Evolutionary conservation across 92 coral and sea anemone genomes (phyloP), one percentile per base, ranked within the genome.

Genomic region (Porites rus): DNA sequence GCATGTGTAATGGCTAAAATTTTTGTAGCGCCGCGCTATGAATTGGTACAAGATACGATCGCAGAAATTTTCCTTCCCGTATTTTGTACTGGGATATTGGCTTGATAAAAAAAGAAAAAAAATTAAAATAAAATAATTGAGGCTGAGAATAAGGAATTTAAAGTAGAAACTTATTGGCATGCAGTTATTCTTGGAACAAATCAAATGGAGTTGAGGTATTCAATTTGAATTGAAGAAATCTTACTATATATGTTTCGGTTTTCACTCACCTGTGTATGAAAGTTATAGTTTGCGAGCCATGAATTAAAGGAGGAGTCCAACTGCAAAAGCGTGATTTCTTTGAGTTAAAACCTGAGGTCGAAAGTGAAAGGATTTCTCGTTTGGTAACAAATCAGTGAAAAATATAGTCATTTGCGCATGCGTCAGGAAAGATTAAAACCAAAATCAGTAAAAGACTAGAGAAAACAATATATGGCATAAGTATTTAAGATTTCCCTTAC

Each of bases 391-490:
- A 14, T 4, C 54, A 24, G 17, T 3, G 54, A 12, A 19, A 51
- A 72, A 24, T 8, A 7, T 14, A 10, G 10, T 2, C 78, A 18
- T 20, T 14, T 19, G 75, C 86, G 77, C 86, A 70, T 81, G 78
- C 86, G 67, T 81, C n/a, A 12, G 18, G 13, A 14, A 1, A 28
- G 67, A 46, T 60, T 51, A 38, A 7, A 22, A n/a, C 25, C 62
- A 50, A 65, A 51, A 51, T 19, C 20, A 51, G n/a, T 21, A 51
- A 51, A 24, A 69, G 1, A 8, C 11, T 51, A 10, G 2, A 14
- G 51, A 14, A 24, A 24, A 2, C 11, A 12, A 13, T 16, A 13
- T 58, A 59, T 1, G 16, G 16, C 8, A 16, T 17, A 59, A 81
- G 53, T 8, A 5, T 4, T 16, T 17, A 17, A 54, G 18, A 24